Evolutionary conservation across 2,888 invertebrate genomes (phyloP).

Genomic region (Digitonthophagus gazella): DNA sequence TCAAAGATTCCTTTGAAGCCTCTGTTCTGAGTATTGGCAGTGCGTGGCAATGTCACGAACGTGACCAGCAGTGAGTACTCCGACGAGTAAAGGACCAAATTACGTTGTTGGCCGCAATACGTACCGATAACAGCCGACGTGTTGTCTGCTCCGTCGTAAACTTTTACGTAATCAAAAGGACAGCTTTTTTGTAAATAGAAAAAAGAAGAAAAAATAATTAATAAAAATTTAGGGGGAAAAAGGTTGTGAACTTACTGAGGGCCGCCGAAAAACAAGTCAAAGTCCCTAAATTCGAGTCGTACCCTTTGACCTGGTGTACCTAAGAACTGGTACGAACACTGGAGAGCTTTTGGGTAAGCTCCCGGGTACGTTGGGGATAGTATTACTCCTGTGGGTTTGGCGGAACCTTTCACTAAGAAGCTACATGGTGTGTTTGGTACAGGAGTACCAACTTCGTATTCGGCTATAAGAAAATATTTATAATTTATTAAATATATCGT

Average conservation of each 20-base stretch:
- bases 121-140: conserved; percentile 89
- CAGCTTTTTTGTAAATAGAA: no score
- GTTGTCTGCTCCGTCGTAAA: conserved; percentile 92
- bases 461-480: conserved; percentile 61
- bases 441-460: conserved; percentile 89
- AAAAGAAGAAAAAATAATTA: conserved; percentile 37
- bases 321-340: conserved; percentile 90
- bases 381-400: conserved; percentile 77
- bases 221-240: no score
- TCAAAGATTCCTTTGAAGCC: conserved; percentile 99
- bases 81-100: conserved; percentile 93
- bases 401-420: conserved; percentile 75
- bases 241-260: conserved; percentile 78
- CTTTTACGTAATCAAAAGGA: conserved; percentile 96
- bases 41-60: conserved; percentile 87
- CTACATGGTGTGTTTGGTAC: conserved; percentile 85
- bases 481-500: no score
- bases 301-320: conserved; percentile 89
- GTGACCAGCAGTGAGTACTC: conserved; percentile 86
- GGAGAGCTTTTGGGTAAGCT: conserved; percentile 94
- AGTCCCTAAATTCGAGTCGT: conserved; percentile 94
- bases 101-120: conserved; percentile 96
- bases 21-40: conserved; percentile 93
- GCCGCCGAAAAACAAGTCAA: conserved; percentile 97
- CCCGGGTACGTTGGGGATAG: conserved; percentile 99